Evolutionary conservation across 2,888 invertebrate species (phyloP).

Genomic region (Euspilapteryx auroguttella): DNA sequence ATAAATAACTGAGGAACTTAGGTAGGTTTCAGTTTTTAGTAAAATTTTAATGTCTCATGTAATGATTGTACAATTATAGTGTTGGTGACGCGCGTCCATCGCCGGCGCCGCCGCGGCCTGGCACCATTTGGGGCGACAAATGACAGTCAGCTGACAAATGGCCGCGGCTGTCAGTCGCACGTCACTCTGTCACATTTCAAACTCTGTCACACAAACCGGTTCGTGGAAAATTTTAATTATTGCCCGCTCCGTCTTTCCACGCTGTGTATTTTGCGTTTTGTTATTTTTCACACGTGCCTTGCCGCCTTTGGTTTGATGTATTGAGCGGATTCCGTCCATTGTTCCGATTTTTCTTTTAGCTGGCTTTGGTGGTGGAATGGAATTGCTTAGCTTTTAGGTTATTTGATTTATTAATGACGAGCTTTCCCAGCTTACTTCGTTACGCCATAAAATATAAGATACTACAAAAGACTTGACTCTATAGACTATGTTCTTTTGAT

Average conservation of each 20-base stretch:
- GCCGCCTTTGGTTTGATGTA: slow-evolving; percentile 8
- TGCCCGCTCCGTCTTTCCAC: slow-evolving; percentile 13
- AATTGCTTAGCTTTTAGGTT: too few relatives aligned
- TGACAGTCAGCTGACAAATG: slow-evolving; percentile 41
- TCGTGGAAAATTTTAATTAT: slow-evolving; percentile 36
- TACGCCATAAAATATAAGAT: too few relatives aligned
- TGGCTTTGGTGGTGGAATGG: too few relatives aligned
- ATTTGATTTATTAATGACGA: too few relatives aligned
- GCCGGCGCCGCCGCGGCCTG: slow-evolving; percentile 14
- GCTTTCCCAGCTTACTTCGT: too few relatives aligned
- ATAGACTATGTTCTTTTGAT: too few relatives aligned
- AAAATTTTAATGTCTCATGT: too few relatives aligned
- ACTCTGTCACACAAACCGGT: too few relatives aligned
- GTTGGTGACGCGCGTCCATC: neutral
- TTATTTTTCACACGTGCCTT: slow-evolving; percentile 9
- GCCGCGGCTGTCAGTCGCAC: slow-evolving; percentile 23
- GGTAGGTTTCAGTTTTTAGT: too few relatives aligned
- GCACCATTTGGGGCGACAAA: slow-evolving; percentile 42
- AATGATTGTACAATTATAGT: too few relatives aligned
- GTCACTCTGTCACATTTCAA: slow-evolving; percentile 29
- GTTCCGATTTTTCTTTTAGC: neutral
- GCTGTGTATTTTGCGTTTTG: slow-evolving; percentile 5
- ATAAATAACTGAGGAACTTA: too few relatives aligned
- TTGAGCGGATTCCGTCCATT: slow-evolving; percentile 9
- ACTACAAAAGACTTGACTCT: too few relatives aligned